Conservation (phyloP, 2,797 vertebrate genomes). For the Antennarius maculatus region DNA sequence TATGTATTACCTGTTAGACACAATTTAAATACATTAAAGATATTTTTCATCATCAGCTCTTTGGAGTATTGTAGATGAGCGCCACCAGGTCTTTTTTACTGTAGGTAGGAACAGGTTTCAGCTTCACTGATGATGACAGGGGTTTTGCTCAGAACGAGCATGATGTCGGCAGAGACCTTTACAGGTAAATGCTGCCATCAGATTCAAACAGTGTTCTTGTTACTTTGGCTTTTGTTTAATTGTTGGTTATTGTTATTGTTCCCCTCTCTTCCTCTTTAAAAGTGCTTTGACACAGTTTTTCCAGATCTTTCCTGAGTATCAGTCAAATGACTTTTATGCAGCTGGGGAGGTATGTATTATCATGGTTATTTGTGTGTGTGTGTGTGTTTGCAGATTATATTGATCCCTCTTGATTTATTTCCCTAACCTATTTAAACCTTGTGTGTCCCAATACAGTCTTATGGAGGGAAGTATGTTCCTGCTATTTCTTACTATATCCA, state of each 20-base stretch:
- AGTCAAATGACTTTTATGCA: conserved; percentile 86
- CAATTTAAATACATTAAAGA: not conserved
- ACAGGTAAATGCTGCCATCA: conserved; percentile 67
- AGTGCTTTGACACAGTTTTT: conserved; percentile 87
- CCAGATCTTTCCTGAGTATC: conserved; percentile 87
- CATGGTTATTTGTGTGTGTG: not conserved
- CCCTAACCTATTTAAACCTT: not conserved
- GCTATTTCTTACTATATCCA: conserved; percentile 87
- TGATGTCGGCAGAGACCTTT: conserved; percentile 83
- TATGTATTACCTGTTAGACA: conserved; percentile 57
- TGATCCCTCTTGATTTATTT: too few relatives aligned
- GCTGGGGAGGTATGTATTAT: conserved; percentile 82
- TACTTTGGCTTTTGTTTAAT: not conserved
- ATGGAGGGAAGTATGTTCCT: conserved; percentile 87
- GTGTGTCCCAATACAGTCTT: conserved; percentile 72
- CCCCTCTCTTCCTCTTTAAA: conserved; percentile 36
- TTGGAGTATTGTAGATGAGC: not conserved
- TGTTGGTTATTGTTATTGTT: not conserved
- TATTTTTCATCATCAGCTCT: not conserved
- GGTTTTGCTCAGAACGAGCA: conserved; percentile 83
- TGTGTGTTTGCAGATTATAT: not conserved
- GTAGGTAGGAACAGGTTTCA: conserved; percentile 89
- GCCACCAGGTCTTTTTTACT: not conserved
- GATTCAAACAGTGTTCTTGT: not conserved
- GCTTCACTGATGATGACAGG: conserved; percentile 77